These are phyloP conservation scores for Rhyacophila evoluta DNA, from an alignment of 2,888 invertebrate genomes.

Conservation along the genomic window DNA sequence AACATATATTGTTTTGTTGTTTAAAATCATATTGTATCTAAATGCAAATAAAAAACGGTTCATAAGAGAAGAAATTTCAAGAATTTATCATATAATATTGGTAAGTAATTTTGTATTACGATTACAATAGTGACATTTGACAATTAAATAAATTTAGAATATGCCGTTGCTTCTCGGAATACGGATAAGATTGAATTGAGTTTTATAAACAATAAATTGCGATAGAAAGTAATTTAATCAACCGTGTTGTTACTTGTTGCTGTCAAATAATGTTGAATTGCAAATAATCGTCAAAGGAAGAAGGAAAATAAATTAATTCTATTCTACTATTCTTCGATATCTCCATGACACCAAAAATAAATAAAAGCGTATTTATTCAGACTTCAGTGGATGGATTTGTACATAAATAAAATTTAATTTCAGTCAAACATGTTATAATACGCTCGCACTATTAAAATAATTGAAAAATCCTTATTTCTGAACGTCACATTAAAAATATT, in stretches of 20 bases:
- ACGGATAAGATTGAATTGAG: not conserved
- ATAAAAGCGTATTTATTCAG: not conserved
- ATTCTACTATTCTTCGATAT: not conserved
- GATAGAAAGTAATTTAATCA: not conserved
- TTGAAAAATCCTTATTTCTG: too few relatives aligned
- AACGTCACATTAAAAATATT: too few relatives aligned
- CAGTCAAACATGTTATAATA: too few relatives aligned
- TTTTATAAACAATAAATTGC: not conserved
- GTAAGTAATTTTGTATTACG: not conserved
- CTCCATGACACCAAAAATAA: not conserved
- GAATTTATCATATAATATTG: too few relatives aligned
- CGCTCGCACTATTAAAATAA: too few relatives aligned
- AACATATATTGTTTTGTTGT: too few relatives aligned
- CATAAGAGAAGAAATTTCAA: too few relatives aligned
- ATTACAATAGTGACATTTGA: too few relatives aligned
- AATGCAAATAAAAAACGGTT: too few relatives aligned
- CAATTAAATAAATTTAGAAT: not conserved
- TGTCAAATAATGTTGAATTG: not conserved
- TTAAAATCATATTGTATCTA: too few relatives aligned
- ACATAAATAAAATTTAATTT: too few relatives aligned
- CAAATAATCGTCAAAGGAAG: conserved; percentile 20
- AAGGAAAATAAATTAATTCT: conserved; percentile 15
- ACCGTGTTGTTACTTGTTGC: not conserved
- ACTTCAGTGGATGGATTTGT: not conserved
- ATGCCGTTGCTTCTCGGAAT: not conserved